phyloP scores from a whole-genome alignment of 1,140 invertebrate genomes.

The Pogonomyrmex californicus region DNA sequence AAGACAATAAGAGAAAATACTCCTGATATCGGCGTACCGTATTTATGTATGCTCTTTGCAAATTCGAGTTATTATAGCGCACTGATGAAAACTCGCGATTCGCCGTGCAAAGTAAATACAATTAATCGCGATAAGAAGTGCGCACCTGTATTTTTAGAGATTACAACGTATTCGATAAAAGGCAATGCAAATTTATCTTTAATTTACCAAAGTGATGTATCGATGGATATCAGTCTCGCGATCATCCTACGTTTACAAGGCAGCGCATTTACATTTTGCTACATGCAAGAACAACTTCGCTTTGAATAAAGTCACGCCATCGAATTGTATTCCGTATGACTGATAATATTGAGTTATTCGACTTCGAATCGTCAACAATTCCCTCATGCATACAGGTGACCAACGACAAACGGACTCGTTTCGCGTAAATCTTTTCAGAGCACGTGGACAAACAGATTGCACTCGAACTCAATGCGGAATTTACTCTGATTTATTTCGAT shows the following conservation, averaged over 20 bases:
- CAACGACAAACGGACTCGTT: constrained; percentile 22
- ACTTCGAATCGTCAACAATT: constrained; percentile 18
- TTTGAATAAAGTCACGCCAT: constrained; percentile 12
- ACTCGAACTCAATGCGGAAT: constrained; percentile 6
- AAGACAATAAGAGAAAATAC: constrained; percentile 21
- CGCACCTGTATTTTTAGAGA: neutral
- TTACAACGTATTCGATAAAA: constrained; percentile 4
- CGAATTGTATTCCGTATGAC: neutral
- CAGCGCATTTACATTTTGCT: constrained; percentile 39
- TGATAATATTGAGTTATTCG: constrained; percentile 43
- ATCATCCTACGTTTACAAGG: neutral
- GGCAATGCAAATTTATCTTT: constrained; percentile 31
- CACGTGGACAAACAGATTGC: neutral
- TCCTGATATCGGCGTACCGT: neutral
- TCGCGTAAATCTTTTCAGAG: constrained; percentile 29
- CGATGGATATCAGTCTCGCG: neutral
- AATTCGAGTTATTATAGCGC: constrained; percentile 20
- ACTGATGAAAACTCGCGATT: constrained; percentile 1
- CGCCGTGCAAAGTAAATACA: neutral
- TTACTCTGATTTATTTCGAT: constrained; percentile 12
- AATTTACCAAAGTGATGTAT: neutral
- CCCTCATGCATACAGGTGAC: constrained; percentile 4
- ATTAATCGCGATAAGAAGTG: constrained; percentile 17
- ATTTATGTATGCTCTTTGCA: constrained; percentile 37
- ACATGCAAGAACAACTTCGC: constrained; percentile 19